phyloP scores from a whole-genome alignment of 2,113 vertebrate genomes.

The Anseranas semipalmata region DNA sequence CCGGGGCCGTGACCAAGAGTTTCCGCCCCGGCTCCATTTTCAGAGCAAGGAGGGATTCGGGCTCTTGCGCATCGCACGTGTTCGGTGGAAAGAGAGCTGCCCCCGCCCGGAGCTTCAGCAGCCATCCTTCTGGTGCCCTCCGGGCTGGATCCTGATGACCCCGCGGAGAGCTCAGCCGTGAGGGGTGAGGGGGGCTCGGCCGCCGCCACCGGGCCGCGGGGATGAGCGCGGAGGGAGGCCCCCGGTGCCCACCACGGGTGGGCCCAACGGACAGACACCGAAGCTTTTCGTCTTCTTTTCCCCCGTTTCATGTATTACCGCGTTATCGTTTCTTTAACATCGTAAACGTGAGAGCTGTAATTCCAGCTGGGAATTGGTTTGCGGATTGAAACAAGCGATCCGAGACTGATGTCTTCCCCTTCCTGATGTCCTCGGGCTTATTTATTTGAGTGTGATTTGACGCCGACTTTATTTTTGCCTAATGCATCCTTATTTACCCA shows the following conservation, averaged over 20 bases:
- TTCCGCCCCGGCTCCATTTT: not conserved
- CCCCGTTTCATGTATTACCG: rapidly evolving
- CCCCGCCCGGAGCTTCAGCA: not conserved
- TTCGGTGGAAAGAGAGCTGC: rapidly evolving
- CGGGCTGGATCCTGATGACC: not conserved
- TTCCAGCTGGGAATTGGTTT: not conserved
- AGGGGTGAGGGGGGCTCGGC: not conserved
- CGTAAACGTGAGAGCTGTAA: not conserved
- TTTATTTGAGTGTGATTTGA: not conserved
- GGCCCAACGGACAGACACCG: not conserved
- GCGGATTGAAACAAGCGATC: not conserved
- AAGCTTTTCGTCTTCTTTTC: not conserved
- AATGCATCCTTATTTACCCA: not conserved
- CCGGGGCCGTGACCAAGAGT: not conserved
- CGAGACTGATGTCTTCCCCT: not conserved
- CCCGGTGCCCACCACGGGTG: too few relatives aligned
- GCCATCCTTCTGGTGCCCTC: too few relatives aligned
- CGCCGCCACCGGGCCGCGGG: not conserved
- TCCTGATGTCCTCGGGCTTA: not conserved
- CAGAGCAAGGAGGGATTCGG: not conserved
- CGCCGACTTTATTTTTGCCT: not conserved
- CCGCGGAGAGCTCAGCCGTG: not conserved
- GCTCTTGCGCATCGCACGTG: not conserved
- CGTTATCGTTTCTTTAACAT: not conserved
- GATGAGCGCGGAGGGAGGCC: rapidly evolving